A percentile compares a stretch with the other conserved stretches of the same genome.
phyloP scores from a whole-genome alignment of 2,113 vertebrate species.

The Rhodinocichla rosea region DNA sequence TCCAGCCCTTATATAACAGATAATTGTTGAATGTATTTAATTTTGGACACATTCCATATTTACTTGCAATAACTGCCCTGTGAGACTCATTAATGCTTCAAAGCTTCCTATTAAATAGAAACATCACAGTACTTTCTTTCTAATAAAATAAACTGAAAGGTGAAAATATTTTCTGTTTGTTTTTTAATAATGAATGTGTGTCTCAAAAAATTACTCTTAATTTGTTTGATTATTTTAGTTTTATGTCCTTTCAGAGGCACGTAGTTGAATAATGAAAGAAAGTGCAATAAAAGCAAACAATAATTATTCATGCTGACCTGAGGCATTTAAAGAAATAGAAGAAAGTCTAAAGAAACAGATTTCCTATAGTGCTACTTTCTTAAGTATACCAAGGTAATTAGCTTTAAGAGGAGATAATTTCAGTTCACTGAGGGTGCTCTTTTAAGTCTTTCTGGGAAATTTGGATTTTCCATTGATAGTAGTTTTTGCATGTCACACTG shows the following conservation, averaged over 20 bases:
- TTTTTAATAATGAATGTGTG: conserved; percentile 5
- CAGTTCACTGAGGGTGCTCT: conserved; percentile 76
- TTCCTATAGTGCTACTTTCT: conserved; percentile 74
- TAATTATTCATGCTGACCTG: conserved; percentile 49
- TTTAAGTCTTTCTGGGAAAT: conserved; percentile 86
- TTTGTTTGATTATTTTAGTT: conserved; percentile 25
- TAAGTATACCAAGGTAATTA: conserved; percentile 85
- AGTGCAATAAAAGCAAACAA: conserved; percentile 31
- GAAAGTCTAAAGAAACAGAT: conserved; percentile 61
- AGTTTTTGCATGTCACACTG: conserved; percentile 92
- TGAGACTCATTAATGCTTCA: conserved; percentile 35
- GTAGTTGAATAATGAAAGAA: conserved; percentile 35
- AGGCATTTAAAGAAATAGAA: conserved; percentile 38
- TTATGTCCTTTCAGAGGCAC: conserved; percentile 10
- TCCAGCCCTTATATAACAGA: not conserved
- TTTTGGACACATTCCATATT: conserved; percentile 29
- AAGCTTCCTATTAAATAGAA: conserved; percentile 31
- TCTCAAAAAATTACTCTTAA: conserved; percentile 32
- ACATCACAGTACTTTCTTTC: not conserved
- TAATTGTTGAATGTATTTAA: not conserved
- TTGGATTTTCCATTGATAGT: conserved; percentile 87
- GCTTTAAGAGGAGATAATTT: conserved; percentile 87
- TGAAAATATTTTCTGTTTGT: conserved; percentile 39
- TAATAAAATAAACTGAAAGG: conserved; percentile 44
- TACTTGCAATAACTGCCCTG: conserved; percentile 19